Conservation (phyloP, 2,113 vertebrate species). For the Plecotus auritus region DNA sequence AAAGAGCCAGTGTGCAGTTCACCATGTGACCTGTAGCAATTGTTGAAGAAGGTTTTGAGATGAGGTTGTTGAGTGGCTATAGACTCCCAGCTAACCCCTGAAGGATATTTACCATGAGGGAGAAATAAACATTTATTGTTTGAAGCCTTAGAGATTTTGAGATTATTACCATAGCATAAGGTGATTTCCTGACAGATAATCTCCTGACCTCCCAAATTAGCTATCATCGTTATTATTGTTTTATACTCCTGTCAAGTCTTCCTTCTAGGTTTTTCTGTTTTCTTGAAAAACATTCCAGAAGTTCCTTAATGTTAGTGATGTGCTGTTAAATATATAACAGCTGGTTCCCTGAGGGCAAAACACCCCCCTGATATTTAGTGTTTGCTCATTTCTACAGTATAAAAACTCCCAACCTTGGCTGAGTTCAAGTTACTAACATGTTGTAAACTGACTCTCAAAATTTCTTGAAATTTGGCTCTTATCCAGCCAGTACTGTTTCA, state of each 20-base stretch:
- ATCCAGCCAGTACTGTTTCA: background rate
- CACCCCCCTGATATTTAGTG: background rate
- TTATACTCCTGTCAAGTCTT: background rate
- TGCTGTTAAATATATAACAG: background rate
- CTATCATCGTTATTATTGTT: background rate
- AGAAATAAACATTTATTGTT: background rate
- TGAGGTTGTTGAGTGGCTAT: background rate
- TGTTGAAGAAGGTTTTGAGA: background rate
- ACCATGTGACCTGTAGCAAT: background rate
- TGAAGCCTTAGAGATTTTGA: background rate
- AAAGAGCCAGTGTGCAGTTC: background rate
- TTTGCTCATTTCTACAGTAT: background rate
- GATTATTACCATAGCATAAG: background rate
- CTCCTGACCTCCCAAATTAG: background rate
- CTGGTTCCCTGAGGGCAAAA: background rate
- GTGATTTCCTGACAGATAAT: background rate
- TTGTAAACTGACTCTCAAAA: background rate
- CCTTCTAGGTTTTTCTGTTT: background rate
- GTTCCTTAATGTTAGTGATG: background rate
- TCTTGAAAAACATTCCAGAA: background rate
- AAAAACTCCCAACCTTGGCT: background rate
- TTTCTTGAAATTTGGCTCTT: background rate
- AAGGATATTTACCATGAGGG: background rate
- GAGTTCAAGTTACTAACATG: background rate
- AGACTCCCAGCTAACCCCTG: background rate